Evolutionary conservation across 2,888 invertebrate genomes (phyloP).

Genomic region (Chelonus formosanus): DNA sequence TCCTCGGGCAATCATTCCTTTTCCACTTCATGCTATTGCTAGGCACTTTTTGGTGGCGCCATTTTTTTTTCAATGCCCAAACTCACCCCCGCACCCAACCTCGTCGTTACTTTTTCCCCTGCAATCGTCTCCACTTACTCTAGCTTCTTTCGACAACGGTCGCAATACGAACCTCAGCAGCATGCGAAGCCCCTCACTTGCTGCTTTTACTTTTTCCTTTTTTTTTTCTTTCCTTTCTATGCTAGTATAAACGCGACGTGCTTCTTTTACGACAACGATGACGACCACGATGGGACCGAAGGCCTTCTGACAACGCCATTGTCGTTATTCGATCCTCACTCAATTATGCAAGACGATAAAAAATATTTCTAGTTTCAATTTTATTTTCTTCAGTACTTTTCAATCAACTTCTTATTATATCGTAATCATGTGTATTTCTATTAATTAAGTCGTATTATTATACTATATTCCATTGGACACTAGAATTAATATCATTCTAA

Average conservation of each 20-base stretch:
- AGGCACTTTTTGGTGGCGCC: constrained; percentile 58
- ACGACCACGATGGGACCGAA: constrained; percentile 7
- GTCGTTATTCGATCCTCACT: constrained; percentile 18
- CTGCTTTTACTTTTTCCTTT: constrained; percentile 10
- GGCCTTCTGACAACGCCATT: constrained; percentile 10
- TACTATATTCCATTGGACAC: too few species aligned
- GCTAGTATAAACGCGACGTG: not conserved
- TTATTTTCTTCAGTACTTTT: too few species aligned
- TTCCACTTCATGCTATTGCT: constrained; percentile 45
- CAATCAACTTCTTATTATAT: too few species aligned
- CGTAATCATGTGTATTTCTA: too few species aligned
- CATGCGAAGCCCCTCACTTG: constrained; percentile 42
- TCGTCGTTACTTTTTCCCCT: constrained; percentile 34
- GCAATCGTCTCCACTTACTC: constrained; percentile 58
- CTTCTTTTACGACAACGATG: not conserved
- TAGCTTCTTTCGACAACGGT: constrained; percentile 36
- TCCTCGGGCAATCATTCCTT: constrained; percentile 38
- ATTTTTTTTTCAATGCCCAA: constrained; percentile 25
- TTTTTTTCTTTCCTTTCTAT: constrained; percentile 7
- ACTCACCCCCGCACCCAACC: constrained; percentile 32
- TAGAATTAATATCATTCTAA: too few species aligned
- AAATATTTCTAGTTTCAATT: constrained; percentile 6
- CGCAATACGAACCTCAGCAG: constrained; percentile 54
- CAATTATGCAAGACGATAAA: constrained; percentile 16
- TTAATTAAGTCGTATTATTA: too few species aligned